A percentile compares a stretch with the other conserved stretches of the same genome.
Evolutionary conservation across 2,888 invertebrate species (phyloP).

Genomic region (Chymomyza amoena): DNA sequence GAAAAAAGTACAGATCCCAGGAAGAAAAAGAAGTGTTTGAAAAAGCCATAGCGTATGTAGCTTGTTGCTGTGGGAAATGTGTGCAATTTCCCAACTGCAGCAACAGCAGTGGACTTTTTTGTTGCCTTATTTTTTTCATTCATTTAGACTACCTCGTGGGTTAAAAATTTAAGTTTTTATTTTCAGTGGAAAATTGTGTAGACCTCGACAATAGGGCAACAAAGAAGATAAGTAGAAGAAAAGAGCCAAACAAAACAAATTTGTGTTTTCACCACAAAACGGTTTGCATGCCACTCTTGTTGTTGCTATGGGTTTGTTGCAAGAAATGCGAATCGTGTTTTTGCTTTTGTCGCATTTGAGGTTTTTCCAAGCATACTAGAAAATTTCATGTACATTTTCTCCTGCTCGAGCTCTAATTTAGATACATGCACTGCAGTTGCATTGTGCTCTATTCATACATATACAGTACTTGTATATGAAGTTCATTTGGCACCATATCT

Average conservation of each 20-base stretch:
- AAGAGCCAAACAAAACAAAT: conserved; percentile 5
- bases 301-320: conserved; percentile 40
- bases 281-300: conserved; percentile 9
- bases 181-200: conserved; percentile 63
- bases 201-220: not conserved
- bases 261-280: conserved; percentile 46
- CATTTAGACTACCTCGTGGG: conserved; percentile 16
- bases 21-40: conserved; percentile 6
- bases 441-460: not conserved
- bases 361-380: conserved; percentile 42
- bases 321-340: conserved; percentile 70
- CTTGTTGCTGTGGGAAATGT: conserved; percentile 68
- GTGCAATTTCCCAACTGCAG: conserved; percentile 68
- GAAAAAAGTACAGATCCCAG: not conserved
- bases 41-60: conserved; percentile 43
- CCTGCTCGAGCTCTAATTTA: conserved; percentile 32
- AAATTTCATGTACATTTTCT: conserved; percentile 24
- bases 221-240: conserved; percentile 18
- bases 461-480: not conserved
- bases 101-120: conserved; percentile 42
- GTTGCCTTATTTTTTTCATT: not conserved
- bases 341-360: conserved; percentile 73
- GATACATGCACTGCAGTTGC: not conserved
- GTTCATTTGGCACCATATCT: not conserved
- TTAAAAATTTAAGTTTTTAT: conserved; percentile 74